Conservation (phyloP, 1,140 invertebrate genomes). For the Lineus longissimus region DNA sequence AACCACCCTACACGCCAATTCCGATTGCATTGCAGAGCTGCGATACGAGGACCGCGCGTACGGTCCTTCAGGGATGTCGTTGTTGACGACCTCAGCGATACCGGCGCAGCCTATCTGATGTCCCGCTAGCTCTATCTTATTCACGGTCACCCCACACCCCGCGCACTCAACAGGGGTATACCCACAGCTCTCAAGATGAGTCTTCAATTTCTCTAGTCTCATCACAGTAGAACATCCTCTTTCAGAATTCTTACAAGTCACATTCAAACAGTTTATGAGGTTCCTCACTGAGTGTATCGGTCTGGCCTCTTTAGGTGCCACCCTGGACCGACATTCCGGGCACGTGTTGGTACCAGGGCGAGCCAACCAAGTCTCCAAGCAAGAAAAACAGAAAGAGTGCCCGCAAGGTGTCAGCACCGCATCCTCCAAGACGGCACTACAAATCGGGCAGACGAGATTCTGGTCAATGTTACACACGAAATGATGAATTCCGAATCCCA, state of each 20-base stretch:
- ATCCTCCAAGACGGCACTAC: slow-evolving; percentile 40
- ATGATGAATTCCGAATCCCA: slow-evolving; percentile 37
- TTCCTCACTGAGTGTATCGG: slow-evolving; percentile 42
- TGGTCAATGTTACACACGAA: slow-evolving; percentile 38
- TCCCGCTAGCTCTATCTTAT: slow-evolving; percentile 29
- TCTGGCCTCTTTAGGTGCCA: slow-evolving; percentile 24
- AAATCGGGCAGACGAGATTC: slow-evolving; percentile 45
- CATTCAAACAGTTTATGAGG: slow-evolving; percentile 40
- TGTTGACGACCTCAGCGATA: slow-evolving; percentile 27
- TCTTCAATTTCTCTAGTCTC: slow-evolving; percentile 30
- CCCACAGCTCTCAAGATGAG: slow-evolving; percentile 33
- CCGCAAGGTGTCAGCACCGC: slow-evolving; percentile 47
- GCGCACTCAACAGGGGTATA: slow-evolving; percentile 37
- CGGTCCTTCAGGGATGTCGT: slow-evolving; percentile 9
- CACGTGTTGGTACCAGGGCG: slow-evolving; percentile 32
- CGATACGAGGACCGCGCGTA: not conserved
- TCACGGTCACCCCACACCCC: slow-evolving; percentile 33
- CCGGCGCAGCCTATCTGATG: slow-evolving; percentile 43
- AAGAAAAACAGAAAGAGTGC: slow-evolving; percentile 40
- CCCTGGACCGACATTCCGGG: slow-evolving; percentile 40
- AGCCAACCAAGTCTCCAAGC: slow-evolving; percentile 41
- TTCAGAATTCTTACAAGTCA: slow-evolving; percentile 29
- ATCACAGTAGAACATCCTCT: slow-evolving; percentile 38
- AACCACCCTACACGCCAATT: slow-evolving; percentile 29
- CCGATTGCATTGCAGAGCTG: slow-evolving; percentile 23